phyloP scores from a whole-genome alignment of 2,797 vertebrate genomes.

The Gephyroberyx darwinii region DNA sequence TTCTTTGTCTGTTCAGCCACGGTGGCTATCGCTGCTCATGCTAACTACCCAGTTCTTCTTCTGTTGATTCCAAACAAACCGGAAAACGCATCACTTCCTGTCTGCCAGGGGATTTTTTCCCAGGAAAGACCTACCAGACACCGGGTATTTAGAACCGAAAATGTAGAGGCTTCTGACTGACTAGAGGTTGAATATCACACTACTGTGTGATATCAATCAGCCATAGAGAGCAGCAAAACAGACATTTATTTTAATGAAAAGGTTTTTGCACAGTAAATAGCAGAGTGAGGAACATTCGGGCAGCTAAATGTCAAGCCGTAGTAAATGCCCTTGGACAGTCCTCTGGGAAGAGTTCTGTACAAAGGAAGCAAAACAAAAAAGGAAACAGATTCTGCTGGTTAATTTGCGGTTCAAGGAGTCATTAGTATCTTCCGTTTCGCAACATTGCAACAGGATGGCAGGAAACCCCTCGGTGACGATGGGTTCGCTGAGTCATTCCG shows the following conservation, averaged over 20 bases:
- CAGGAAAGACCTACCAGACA: too few relatives aligned
- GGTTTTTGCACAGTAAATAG: not conserved
- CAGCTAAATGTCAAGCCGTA: not conserved
- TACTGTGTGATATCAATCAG: too few relatives aligned
- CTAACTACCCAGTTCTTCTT: too few relatives aligned
- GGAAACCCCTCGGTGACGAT: conserved; percentile 25
- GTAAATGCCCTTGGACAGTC: conserved; percentile 28
- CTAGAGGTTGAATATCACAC: too few relatives aligned
- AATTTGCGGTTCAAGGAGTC: conserved; percentile 60
- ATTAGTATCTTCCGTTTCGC: conserved; percentile 55
- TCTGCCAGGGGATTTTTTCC: too few relatives aligned
- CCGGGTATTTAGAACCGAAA: too few relatives aligned
- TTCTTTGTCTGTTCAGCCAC: too few relatives aligned
- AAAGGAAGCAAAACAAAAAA: conserved; percentile 45
- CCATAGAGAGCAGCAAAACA: not conserved
- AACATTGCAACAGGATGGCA: conserved; percentile 38
- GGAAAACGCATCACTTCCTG: too few relatives aligned
- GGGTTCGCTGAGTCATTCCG: conserved; percentile 18
- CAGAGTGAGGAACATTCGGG: not conserved
- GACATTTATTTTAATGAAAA: too few relatives aligned
- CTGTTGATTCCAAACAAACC: too few relatives aligned
- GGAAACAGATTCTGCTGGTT: conserved; percentile 33
- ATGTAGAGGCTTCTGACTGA: not conserved
- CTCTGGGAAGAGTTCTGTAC: conserved; percentile 44
- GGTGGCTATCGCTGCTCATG: too few relatives aligned